Base-by-base conservation (phyloP, 2,797 vertebrate genomes). In the Mycteria americana region DNA sequence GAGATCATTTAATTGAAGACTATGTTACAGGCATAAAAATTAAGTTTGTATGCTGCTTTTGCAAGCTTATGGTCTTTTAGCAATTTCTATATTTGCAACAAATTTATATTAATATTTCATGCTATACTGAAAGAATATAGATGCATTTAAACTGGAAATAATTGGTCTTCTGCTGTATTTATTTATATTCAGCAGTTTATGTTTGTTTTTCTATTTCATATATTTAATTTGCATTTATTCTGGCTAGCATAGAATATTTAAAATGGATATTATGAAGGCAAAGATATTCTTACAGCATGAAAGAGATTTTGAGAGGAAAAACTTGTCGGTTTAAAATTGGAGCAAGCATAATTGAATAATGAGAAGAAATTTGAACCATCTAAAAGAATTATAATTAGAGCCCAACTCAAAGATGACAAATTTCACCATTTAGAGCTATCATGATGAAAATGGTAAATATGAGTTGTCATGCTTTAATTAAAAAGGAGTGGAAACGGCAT, bases 381-480 rank as follows among this genome's bases (percentile, higher is more conserved):
- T 69, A 75, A 94, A 96, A 97, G 87, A 94, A 94, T 93, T 93
- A 94, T 93, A 96, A 76, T 95, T 93, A 96, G 69, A 82, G 45
- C 28, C 75, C 83, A 96, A 96, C 96, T 95, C 92, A 96, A 97
- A 92, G 54, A 95, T 94, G 92, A 96, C 91, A 93, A 81, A 96
- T 94, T 94, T 96, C 87, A 95, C 93, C 96, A 96, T 97, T 96
- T 96, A 97, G 72, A 80, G 81, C 23, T 35, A 95, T 94, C 81
- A 92, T 74, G 78, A 96, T 95, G 70, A 94, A 97, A 98, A 94
- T 37, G 43, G 79, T 87, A 97, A 97, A 91, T 95, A 92, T 68
- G 78, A 97, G 33, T 94, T 95, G 93, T 92, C 89, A 68, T 23
- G 11, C 75, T 91, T 96, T 97, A 95, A 97, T 96, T 94, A 96